A percentile compares a stretch with the other conserved stretches of the same genome.
These are phyloP conservation scores for Eucidaris tribuloides DNA, from an alignment of 35 echinoderm and acorn worm genomes.

Conservation along the genomic window DNA sequence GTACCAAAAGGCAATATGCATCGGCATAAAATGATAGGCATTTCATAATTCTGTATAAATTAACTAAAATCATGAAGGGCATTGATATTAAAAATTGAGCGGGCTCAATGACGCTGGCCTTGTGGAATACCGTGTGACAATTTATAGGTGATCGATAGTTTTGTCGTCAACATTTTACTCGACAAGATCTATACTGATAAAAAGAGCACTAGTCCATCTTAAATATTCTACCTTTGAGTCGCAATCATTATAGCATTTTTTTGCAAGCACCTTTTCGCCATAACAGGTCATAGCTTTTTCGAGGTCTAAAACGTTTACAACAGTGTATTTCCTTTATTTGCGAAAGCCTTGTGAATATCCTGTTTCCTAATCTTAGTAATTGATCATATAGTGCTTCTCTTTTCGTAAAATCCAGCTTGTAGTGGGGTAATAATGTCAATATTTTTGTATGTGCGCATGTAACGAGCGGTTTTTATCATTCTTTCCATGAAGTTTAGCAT, in stretches of 20 bases:
- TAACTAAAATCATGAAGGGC: background rate
- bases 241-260: background rate
- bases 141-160: background rate
- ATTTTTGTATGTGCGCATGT: background rate
- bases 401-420: conserved; percentile 14
- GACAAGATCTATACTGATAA: background rate
- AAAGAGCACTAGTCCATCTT: conserved; percentile 3
- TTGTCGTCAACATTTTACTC: background rate
- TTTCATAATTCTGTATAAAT: background rate
- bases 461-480: conserved; percentile 1
- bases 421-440: background rate
- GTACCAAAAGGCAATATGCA: background rate
- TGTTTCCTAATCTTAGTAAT: background rate
- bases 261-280: conserved; percentile 16
- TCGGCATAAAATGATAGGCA: conserved; percentile 7
- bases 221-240: background rate
- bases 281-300: conserved; percentile 23
- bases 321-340: background rate
- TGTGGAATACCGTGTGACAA: conserved; percentile 14
- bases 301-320: conserved; percentile 4
- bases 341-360: background rate
- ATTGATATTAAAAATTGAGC: conserved; percentile 12
- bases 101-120: conserved; percentile 1
- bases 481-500: conserved; percentile 23
- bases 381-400: conserved; percentile 17